phyloP scores from a whole-genome alignment of 2,113 vertebrate genomes.

The Chaetops frenatus region DNA sequence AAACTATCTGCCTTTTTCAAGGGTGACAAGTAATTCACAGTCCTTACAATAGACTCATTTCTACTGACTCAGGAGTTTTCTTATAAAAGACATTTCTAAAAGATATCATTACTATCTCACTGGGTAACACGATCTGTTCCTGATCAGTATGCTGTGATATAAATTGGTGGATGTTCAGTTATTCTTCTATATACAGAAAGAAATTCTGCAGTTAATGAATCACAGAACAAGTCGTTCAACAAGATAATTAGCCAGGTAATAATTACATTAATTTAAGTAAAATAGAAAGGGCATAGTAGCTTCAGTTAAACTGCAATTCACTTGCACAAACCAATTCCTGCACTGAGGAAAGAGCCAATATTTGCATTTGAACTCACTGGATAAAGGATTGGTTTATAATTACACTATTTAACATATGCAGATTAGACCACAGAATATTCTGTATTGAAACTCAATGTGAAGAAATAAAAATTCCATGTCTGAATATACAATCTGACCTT shows the following conservation, averaged over 20 bases:
- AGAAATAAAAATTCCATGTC: slow-evolving; percentile 40
- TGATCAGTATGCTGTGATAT: slow-evolving; percentile 14
- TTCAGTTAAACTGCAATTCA: slow-evolving; percentile 52
- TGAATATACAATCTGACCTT: slow-evolving; percentile 41
- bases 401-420: slow-evolving; percentile 63
- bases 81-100: not conserved
- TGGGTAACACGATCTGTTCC: not conserved
- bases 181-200: slow-evolving; percentile 1
- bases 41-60: not conserved
- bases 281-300: slow-evolving; percentile 33
- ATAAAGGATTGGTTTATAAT: slow-evolving; percentile 63
- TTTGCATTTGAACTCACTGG: slow-evolving; percentile 71
- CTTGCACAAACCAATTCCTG: slow-evolving; percentile 33
- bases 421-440: slow-evolving; percentile 53
- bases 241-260: slow-evolving; percentile 62
- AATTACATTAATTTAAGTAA: slow-evolving; percentile 66
- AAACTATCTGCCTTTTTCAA: not conserved
- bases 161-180: not conserved
- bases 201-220: slow-evolving; percentile 55
- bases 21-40: not conserved
- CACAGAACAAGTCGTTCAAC: slow-evolving; percentile 39
- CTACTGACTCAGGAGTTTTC: not conserved
- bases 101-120: slow-evolving; percentile 1
- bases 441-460: slow-evolving; percentile 36
- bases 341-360: slow-evolving; percentile 44